Conservation (phyloP, 2,888 invertebrate species). For the Masnerella sp. region DNA sequence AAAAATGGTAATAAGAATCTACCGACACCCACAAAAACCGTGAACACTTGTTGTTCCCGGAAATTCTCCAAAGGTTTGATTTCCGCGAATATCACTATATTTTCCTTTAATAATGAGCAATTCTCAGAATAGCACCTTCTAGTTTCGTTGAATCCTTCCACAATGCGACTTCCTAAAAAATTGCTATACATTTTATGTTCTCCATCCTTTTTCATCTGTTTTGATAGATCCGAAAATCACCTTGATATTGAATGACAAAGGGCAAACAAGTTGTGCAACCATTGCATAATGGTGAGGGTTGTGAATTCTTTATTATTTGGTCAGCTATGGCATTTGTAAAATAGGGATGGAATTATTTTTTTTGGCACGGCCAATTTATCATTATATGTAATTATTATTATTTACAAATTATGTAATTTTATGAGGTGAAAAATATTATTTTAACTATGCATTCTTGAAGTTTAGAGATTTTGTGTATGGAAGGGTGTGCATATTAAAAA, state of each 20-base stretch:
- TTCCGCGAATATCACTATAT: constrained; percentile 35
- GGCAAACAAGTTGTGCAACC: constrained; percentile 27
- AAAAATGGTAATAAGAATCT: no score
- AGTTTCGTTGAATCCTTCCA: constrained; percentile 16
- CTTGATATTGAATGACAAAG: constrained; percentile 30
- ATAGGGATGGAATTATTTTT: background rate
- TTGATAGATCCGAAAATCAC: constrained; percentile 22
- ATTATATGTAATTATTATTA: no score
- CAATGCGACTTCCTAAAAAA: constrained; percentile 22
- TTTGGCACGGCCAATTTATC: background rate
- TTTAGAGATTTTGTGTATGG: no score
- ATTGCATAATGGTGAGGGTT: constrained; percentile 3
- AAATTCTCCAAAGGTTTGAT: constrained; percentile 9
- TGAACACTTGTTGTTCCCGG: constrained; percentile 36
- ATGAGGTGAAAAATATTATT: no score
- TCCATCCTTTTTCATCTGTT: constrained; percentile 3
- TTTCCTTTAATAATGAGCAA: constrained; percentile 41
- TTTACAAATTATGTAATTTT: no score
- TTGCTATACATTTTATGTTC: constrained; percentile 14
- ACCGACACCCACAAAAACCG: background rate
- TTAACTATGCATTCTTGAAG: no score
- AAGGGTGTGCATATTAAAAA: no score
- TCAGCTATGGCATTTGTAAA: background rate
- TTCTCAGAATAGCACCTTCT: constrained; percentile 12
- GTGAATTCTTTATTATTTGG: background rate